phyloP scores from a whole-genome alignment of 1,140 invertebrate genomes.

The Macrobrachium nipponense region DNA sequence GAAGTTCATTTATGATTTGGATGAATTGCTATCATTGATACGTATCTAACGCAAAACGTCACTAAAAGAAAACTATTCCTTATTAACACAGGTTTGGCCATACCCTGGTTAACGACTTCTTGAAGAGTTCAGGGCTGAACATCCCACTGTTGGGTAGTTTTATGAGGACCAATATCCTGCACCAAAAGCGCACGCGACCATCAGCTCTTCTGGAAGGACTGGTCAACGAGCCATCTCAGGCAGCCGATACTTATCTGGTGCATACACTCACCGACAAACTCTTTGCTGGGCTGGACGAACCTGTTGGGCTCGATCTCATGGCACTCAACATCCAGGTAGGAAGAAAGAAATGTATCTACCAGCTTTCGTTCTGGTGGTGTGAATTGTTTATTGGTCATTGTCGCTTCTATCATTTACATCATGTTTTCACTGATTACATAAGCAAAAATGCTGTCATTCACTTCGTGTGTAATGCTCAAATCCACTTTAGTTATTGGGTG shows the following conservation, averaged over 20 bases:
- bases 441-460: too few relatives aligned
- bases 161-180: neutral
- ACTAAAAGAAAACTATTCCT: too few relatives aligned
- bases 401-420: neutral
- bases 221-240: constrained; percentile 6
- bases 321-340: constrained; percentile 81
- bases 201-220: constrained; percentile 29
- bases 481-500: too few relatives aligned
- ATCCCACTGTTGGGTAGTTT: neutral
- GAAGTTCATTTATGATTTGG: too few relatives aligned
- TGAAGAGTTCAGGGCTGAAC: neutral
- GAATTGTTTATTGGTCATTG: neutral
- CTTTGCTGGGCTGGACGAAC: constrained; percentile 69
- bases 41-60: too few relatives aligned
- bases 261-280: constrained; percentile 70
- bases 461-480: too few relatives aligned
- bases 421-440: neutral
- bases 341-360: neutral
- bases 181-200: constrained; percentile 8
- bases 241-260: constrained; percentile 31
- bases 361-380: neutral
- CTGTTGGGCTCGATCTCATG: constrained; percentile 81
- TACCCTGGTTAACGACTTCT: constrained; percentile 27
- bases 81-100: constrained; percentile 29
- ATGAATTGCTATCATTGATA: too few relatives aligned